These are phyloP conservation scores for Orthosia cruda DNA, from an alignment of 2,888 invertebrate genomes.

Conservation along the genomic window DNA sequence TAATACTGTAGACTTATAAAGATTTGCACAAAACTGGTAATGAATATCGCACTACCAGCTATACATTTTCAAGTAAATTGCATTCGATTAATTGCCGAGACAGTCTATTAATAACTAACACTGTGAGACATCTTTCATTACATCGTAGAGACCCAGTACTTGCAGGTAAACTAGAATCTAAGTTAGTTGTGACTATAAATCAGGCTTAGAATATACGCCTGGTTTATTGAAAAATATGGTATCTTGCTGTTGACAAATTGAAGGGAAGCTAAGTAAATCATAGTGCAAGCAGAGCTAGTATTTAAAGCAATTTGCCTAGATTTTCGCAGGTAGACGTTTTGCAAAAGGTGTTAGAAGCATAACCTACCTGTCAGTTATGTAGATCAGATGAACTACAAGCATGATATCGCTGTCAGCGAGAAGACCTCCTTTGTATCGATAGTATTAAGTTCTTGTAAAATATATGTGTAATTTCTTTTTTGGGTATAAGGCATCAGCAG, in stretches of 20 bases:
- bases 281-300: constrained; percentile 30
- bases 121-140: constrained; percentile 59
- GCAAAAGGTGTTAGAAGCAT: constrained; percentile 11
- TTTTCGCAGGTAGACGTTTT: constrained; percentile 29
- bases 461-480: too few species aligned
- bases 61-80: constrained; percentile 48
- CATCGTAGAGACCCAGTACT: constrained; percentile 36
- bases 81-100: constrained; percentile 58
- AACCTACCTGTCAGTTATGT: background rate
- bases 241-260: constrained; percentile 58
- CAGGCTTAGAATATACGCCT: constrained; percentile 45
- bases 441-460: too few species aligned
- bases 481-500: background rate
- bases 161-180: constrained; percentile 57
- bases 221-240: constrained; percentile 63
- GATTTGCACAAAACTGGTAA: constrained; percentile 38
- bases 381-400: background rate
- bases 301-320: constrained; percentile 39
- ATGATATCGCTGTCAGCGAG: too few species aligned
- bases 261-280: constrained; percentile 52
- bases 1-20: constrained; percentile 26
- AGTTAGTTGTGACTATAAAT: constrained; percentile 56
- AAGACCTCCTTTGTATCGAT: too few species aligned
- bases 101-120: constrained; percentile 59
- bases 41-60: constrained; percentile 35